Evolutionary conservation across 2,797 vertebrate genomes (phyloP), one percentile per base, ranked within the genome.

Genomic region (Chelonia mydas): DNA sequence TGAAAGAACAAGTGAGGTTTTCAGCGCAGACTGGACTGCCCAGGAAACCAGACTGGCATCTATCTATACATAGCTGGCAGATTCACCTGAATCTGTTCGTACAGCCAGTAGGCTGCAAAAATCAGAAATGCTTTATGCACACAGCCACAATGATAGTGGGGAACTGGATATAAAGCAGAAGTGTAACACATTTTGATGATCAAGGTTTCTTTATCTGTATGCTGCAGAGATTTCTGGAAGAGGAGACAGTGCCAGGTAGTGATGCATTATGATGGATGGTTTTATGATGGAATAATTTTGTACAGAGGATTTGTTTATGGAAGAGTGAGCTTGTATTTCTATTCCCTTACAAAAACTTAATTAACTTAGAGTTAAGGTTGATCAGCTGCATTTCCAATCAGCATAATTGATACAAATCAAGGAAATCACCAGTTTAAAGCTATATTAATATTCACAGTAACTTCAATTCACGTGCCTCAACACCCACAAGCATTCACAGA

Each of bases 401-500:
- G 4, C 2, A 0, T 33, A 33, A 45, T 61, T 95, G 78, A 68
- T 68, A 68, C 95, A 84, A 21, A 82, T 89, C 72, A 86, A 91
- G 28, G 13, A 90, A 68, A 25, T 57, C 33, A 61, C 77, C 78
- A 79, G 11, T 15, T 84, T 68, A 90, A 90, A 37, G 17, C 47
- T 86, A 25, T 87, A 82, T 93, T 89, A 81, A 84, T 37, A n/a
- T 51, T 84, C 61, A 50, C 37, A 61, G 37, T 49, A 92, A 51
- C 5, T 37, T 89, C 41, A 10, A n/a, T 83, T 87, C 94, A 76
- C 16, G 2, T 96, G 87, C 49, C 54, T 94, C 61, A 95, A 25
- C 27, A 55, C 87, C 86, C 89, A 90, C 86, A 76, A 72, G 72
- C 76, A 81, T 89, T 96, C 0, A 2, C 92, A 94, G 93, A 86